phyloP scores from a whole-genome alignment of 2,113 vertebrate species.

The Mixornis gularis region DNA sequence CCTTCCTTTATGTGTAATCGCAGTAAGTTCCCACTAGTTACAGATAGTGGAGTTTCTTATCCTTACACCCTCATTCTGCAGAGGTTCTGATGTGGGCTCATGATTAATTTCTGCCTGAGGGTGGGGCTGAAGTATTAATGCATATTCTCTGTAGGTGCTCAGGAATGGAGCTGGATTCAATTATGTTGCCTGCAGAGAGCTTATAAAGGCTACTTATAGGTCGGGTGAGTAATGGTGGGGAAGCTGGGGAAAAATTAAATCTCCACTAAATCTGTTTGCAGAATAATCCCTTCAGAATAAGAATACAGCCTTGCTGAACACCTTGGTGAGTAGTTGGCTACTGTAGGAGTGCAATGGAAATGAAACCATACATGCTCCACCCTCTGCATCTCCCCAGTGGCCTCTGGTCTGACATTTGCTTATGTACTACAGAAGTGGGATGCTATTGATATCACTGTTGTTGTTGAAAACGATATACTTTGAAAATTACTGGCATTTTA shows the following conservation, averaged over 20 bases:
- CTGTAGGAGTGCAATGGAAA: background rate
- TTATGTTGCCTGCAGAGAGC: background rate
- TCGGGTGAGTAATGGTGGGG: background rate
- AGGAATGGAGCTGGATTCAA: background rate
- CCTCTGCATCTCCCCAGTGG: accelerated
- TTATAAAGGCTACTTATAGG: background rate
- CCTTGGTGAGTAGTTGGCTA: background rate
- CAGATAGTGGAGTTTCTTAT: background rate
- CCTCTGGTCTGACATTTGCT: background rate
- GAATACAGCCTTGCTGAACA: background rate
- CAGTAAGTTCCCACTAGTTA: background rate
- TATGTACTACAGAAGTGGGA: background rate
- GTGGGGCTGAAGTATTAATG: background rate
- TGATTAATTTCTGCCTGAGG: background rate
- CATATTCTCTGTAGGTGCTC: background rate
- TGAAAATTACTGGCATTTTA: background rate
- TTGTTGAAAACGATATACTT: background rate
- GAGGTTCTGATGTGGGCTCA: background rate
- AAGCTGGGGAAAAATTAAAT: background rate
- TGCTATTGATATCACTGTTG: background rate
- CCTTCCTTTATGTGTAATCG: background rate
- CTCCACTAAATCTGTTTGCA: background rate
- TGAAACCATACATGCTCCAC: background rate
- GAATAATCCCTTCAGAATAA: background rate
- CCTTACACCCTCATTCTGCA: background rate